A percentile compares a stretch with the other conserved stretches of the same genome.
Evolutionary conservation across 2,113 vertebrate species (phyloP).

Genomic region (Ardeotis arabs): DNA sequence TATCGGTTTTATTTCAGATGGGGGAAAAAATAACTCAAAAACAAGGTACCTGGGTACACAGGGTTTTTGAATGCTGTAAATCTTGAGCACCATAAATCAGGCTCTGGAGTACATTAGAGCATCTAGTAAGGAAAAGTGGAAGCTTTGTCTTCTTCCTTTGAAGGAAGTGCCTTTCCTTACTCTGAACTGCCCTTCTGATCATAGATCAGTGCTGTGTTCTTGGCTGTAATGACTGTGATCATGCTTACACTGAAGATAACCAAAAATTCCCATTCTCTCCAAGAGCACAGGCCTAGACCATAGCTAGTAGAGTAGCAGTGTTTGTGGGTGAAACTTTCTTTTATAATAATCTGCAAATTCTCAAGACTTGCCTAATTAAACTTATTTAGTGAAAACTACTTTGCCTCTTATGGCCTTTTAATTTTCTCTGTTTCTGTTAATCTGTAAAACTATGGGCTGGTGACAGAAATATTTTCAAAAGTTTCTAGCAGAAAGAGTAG

Average conservation of each 20-base stretch:
- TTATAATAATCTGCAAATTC: neutral
- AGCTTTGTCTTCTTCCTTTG: neutral
- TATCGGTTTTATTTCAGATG: neutral
- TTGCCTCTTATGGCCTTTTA: neutral
- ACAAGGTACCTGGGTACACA: neutral
- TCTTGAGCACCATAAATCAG: neutral
- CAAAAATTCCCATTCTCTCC: neutral
- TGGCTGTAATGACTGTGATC: neutral
- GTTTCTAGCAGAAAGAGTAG: neutral
- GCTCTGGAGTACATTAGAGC: neutral
- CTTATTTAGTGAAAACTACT: neutral
- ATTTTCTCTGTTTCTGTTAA: neutral
- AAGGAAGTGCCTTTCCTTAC: neutral
- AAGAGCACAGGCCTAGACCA: neutral
- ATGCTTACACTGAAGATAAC: neutral
- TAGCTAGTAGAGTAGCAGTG: neutral
- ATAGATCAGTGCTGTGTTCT: neutral
- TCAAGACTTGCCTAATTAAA: neutral
- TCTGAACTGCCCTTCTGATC: neutral
- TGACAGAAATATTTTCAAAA: neutral
- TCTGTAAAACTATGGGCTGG: neutral
- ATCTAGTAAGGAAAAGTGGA: neutral
- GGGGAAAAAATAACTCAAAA: neutral
- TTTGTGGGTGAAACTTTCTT: neutral
- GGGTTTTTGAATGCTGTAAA: neutral